Evolutionary conservation across 2,888 invertebrate species (phyloP).

Genomic region (Calliopum simillimum): DNA sequence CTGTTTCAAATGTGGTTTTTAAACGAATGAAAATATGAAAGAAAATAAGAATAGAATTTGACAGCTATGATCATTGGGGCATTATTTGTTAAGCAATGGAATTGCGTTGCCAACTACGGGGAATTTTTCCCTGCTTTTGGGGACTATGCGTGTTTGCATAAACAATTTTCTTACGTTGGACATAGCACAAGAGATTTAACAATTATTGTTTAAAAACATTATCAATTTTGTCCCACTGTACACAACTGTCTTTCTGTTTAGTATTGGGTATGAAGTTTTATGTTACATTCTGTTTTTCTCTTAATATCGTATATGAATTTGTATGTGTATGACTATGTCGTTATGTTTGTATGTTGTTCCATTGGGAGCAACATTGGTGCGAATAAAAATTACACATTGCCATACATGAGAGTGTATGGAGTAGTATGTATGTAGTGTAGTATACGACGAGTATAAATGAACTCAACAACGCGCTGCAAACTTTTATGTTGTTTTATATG

Average conservation of each 20-base stretch:
- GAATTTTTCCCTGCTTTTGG: too few relatives aligned
- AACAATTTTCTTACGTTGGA: too few relatives aligned
- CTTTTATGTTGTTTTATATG: constrained; percentile 25
- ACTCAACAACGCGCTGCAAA: constrained; percentile 32
- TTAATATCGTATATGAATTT: constrained; percentile 30
- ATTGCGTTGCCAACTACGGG: too few relatives aligned
- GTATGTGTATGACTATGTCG: constrained; percentile 38
- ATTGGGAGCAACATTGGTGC: constrained; percentile 63
- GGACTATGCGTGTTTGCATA: too few relatives aligned
- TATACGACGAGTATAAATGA: neutral
- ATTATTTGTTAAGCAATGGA: too few relatives aligned
- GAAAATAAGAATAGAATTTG: too few relatives aligned
- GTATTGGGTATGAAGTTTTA: constrained; percentile 61
- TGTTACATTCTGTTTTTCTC: constrained; percentile 53
- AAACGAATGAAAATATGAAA: too few relatives aligned
- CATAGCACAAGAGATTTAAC: too few relatives aligned
- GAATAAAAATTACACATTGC: constrained; percentile 66
- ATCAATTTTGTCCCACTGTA: neutral
- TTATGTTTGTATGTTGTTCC: constrained; percentile 50
- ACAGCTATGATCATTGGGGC: too few relatives aligned
- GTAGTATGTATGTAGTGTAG: neutral
- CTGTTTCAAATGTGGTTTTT: too few relatives aligned
- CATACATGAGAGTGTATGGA: constrained; percentile 39
- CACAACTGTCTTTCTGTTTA: constrained; percentile 51
- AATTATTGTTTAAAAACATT: too few relatives aligned